These are phyloP conservation scores for Stichodactyla helianthus DNA, from an alignment of 64 coral and sea anemone species.

Conservation along the genomic window DNA sequence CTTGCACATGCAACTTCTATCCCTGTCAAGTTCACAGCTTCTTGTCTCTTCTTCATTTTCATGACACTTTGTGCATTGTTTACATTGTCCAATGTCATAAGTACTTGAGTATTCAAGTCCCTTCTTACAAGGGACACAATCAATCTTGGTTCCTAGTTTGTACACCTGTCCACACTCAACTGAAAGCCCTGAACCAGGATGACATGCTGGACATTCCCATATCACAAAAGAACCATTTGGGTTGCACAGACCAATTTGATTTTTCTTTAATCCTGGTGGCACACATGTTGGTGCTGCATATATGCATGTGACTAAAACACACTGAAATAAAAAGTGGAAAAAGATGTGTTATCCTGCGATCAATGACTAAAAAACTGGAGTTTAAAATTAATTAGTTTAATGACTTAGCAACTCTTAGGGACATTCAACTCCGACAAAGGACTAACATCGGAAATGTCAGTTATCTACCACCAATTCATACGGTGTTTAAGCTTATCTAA, in stretches of 20 bases:
- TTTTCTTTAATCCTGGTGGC: neutral
- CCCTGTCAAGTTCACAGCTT: neutral
- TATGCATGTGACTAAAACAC: neutral
- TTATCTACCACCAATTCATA: too few relatives aligned
- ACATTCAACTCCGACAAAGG: too few relatives aligned
- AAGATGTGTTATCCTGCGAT: too few relatives aligned
- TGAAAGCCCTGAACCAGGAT: neutral
- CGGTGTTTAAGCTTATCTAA: too few relatives aligned
- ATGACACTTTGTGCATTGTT: neutral
- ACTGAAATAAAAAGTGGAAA: neutral
- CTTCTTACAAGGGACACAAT: neutral
- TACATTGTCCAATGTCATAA: neutral
- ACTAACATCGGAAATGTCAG: too few relatives aligned
- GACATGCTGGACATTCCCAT: neutral
- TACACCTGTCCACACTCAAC: neutral
- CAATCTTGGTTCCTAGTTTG: neutral
- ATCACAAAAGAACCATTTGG: neutral
- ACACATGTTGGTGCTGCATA: neutral
- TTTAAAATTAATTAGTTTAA: too few relatives aligned
- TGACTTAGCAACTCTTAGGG: too few relatives aligned
- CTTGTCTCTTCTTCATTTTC: neutral
- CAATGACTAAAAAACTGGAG: too few relatives aligned
- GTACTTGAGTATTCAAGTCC: neutral
- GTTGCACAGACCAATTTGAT: neutral
- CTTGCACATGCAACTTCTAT: neutral